Evolutionary conservation across 2,888 invertebrate genomes (phyloP).

Genomic region (Cylloceria caligata): DNA sequence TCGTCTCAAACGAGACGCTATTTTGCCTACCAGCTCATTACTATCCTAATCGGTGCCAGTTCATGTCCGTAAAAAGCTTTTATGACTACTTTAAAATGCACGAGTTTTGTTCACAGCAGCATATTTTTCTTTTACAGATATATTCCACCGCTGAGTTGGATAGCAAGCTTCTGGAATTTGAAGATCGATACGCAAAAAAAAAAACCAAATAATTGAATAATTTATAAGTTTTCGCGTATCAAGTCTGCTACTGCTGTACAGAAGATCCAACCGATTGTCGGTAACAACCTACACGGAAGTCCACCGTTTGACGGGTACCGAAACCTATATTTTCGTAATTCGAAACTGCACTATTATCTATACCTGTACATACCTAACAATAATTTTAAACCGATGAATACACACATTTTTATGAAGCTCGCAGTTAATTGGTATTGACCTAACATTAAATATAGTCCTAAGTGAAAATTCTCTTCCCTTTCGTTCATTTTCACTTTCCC

Average conservation of each 20-base stretch:
- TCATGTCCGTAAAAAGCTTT: neutral
- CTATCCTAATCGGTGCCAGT: conserved; percentile 60
- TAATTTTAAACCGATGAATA: conserved; percentile 35
- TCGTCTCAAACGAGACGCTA: neutral
- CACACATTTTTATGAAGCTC: conserved; percentile 29
- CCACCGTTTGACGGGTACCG: neutral
- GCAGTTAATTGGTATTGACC: conserved; percentile 72
- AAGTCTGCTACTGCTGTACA: neutral
- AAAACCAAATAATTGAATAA: conserved; percentile 72
- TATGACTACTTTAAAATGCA: neutral
- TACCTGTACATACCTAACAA: conserved; percentile 11
- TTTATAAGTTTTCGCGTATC: neutral
- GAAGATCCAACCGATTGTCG: conserved; percentile 1
- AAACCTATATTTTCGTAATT: conserved; percentile 35
- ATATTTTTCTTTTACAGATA: conserved; percentile 75
- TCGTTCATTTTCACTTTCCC: neutral
- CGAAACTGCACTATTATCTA: conserved; percentile 14
- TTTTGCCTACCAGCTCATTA: conserved; percentile 22
- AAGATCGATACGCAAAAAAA: conserved; percentile 78
- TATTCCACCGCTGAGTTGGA: conserved; percentile 79
- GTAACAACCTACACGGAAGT: neutral
- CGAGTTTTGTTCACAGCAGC: conserved; percentile 16
- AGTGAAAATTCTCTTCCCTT: conserved; percentile 40
- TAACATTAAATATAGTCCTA: conserved; percentile 73
- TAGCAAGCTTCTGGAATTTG: conserved; percentile 78